Evolutionary conservation across 2,113 vertebrate genomes (phyloP).

Genomic region (Carassius gibelio): DNA sequence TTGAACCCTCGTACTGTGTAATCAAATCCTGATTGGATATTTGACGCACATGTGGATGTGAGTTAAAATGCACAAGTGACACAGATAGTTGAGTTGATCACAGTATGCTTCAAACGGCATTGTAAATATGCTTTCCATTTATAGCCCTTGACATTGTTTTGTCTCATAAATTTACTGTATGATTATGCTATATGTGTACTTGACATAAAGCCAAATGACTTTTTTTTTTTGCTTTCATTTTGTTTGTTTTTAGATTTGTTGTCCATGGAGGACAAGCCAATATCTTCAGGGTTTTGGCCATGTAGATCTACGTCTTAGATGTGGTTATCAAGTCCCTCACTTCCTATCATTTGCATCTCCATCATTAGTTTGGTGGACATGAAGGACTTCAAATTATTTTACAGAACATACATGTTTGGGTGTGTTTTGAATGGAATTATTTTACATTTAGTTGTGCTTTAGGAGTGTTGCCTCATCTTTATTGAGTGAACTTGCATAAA

Average conservation of each 20-base stretch:
- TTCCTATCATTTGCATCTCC: neutral
- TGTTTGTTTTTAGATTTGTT: conserved; percentile 25
- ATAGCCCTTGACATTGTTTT: conserved; percentile 13
- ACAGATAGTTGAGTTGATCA: conserved; percentile 25
- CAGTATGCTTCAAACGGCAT: conserved; percentile 4
- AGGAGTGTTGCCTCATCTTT: neutral
- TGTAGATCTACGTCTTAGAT: neutral
- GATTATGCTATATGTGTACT: conserved; percentile 38
- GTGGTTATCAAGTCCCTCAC: neutral
- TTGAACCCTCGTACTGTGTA: conserved; percentile 56
- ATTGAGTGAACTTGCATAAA: neutral
- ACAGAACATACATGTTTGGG: neutral
- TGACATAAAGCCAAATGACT: conserved; percentile 21
- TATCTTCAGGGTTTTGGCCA: conserved; percentile 2
- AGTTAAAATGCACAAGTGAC: conserved; percentile 26
- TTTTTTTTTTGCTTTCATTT: conserved; percentile 21
- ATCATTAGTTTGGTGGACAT: neutral
- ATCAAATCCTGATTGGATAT: conserved; percentile 26
- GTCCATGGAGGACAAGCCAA: conserved; percentile 22
- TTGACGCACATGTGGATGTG: neutral
- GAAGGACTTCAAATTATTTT: neutral
- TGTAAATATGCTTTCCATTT: conserved; percentile 45
- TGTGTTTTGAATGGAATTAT: neutral
- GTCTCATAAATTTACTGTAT: conserved; percentile 49
- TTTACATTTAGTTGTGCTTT: conserved; percentile 2